Conservation (phyloP, 37 sponge, comb jelly and placozoan species). For the Petrosia ficiformis region DNA sequence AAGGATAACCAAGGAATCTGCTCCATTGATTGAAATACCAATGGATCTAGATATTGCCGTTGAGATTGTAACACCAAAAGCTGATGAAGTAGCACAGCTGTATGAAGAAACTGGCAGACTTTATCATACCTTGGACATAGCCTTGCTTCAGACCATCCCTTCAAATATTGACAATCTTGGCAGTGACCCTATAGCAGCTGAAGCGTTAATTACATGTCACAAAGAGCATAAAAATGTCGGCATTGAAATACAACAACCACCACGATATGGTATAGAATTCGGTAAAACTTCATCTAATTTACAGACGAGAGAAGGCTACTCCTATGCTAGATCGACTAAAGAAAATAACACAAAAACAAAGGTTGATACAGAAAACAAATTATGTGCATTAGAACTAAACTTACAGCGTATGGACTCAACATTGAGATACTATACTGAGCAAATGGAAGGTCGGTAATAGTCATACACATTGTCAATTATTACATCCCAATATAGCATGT, state of each 20-base stretch:
- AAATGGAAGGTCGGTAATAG: too few species aligned
- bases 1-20: conserved; percentile 5
- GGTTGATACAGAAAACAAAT: too few species aligned
- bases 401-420: too few species aligned
- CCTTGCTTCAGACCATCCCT: background rate
- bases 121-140: conserved; percentile 1
- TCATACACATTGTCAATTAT: too few species aligned
- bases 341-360: too few species aligned
- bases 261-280: background rate
- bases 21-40: conserved; percentile 39
- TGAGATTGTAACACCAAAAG: background rate
- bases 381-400: too few species aligned
- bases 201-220: background rate
- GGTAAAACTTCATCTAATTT: too few species aligned
- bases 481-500: too few species aligned
- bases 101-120: conserved; percentile 20
- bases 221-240: background rate
- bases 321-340: too few species aligned
- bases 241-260: conserved; percentile 1
- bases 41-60: conserved; percentile 51
- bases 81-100: conserved; percentile 4
- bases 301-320: too few species aligned
- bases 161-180: background rate
- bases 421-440: too few species aligned
- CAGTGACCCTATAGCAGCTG: background rate